Evolutionary conservation across 2,888 invertebrate species (phyloP).

Genomic region (Dione vanillae): DNA sequence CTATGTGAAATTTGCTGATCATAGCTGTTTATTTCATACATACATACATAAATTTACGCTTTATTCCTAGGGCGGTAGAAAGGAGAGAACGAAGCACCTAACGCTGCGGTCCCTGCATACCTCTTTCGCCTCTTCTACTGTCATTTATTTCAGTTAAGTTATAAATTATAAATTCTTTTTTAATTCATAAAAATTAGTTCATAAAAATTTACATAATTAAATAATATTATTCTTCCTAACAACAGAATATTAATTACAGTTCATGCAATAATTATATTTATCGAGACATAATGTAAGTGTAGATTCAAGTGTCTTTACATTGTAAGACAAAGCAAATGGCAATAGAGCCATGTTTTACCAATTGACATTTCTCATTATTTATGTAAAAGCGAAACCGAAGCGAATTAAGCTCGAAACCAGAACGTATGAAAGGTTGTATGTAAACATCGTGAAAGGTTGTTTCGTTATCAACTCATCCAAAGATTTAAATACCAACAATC

Average conservation of each 20-base stretch:
- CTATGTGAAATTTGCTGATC: background rate
- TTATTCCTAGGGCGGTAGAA: too few relatives aligned
- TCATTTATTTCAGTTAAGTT: too few relatives aligned
- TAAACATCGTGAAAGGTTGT: constrained; percentile 80
- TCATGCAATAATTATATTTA: background rate
- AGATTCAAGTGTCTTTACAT: constrained; percentile 13
- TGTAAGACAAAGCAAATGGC: constrained; percentile 31
- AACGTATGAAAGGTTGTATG: constrained; percentile 51
- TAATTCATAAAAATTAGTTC: too few relatives aligned
- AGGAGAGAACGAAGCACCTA: too few relatives aligned
- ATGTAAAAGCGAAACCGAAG: constrained; percentile 35
- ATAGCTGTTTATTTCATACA: background rate
- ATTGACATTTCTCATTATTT: constrained; percentile 45
- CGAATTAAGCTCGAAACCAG: constrained; percentile 38
- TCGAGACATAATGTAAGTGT: background rate
- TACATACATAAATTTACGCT: too few relatives aligned
- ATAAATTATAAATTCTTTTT: too few relatives aligned
- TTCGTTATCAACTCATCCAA: constrained; percentile 74
- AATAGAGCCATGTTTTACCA: constrained; percentile 40
- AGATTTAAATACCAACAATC: constrained; percentile 79
- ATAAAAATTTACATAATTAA: background rate
- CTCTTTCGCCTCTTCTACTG: too few relatives aligned
- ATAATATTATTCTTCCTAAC: background rate
- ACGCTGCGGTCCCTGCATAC: too few relatives aligned
- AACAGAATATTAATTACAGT: background rate